phyloP scores from a whole-genome alignment of 35 echinoderm and acorn worm genomes.

The Nesometra sesokonis region DNA sequence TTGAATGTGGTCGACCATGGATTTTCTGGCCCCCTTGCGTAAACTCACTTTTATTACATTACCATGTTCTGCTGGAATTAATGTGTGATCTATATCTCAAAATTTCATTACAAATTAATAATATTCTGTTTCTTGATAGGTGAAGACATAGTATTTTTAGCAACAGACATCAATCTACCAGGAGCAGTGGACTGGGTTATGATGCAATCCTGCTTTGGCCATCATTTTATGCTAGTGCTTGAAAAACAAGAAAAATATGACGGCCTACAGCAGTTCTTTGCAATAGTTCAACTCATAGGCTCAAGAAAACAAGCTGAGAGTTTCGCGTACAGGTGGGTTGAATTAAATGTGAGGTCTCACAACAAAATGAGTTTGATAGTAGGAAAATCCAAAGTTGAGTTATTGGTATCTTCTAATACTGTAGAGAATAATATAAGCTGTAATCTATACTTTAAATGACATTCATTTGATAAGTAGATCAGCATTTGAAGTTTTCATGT shows the following conservation, averaged over 20 bases:
- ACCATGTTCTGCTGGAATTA: no score
- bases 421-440: no score
- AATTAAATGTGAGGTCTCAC: neutral
- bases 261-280: constrained; percentile 95
- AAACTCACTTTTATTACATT: neutral
- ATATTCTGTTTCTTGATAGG: constrained; percentile 42
- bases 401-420: no score
- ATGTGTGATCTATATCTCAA: no score
- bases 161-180: constrained; percentile 95
- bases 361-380: no score
- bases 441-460: no score
- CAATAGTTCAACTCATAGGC: constrained; percentile 96
- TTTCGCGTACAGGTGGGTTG: constrained; percentile 91
- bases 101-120: no score
- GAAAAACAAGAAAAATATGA: constrained; percentile 99
- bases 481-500: no score
- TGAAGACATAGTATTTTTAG: constrained; percentile 98
- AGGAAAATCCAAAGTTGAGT: no score
- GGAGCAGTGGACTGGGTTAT: constrained; percentile 99
- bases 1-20: neutral
- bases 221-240: constrained; percentile 95
- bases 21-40: neutral
- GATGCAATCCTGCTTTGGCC: constrained; percentile 99
- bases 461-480: no score
- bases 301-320: constrained; percentile 96